Base-by-base conservation (phyloP, 2,113 vertebrate species). In the Barbus barbus region DNA sequence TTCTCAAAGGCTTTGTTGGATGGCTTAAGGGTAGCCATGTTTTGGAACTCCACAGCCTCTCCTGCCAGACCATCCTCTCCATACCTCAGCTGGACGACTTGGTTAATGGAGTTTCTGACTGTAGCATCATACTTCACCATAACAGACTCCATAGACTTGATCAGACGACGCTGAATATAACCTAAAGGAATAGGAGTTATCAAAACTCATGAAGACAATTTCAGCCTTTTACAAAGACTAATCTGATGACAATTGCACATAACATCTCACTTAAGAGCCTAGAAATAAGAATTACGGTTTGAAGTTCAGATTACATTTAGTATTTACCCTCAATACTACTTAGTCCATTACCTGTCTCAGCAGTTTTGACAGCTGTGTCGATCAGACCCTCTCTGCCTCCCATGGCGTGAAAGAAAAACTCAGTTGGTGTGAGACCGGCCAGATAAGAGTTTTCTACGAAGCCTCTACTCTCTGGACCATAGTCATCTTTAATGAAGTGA, bases 371-470 rank as follows among this genome's bases (percentile, higher is more conserved):
- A 0, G 97, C 97, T 0, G 97, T 99, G 86, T 99, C 97, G 6
- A 99, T 99, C 58, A 99, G 95, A 33, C 97, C 97, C 86, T 99
- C 97, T 67, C 97, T 89, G 1, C 97, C 97, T 0, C 97, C 97
- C 97, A 99, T 99, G 90, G 97, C 97, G 38, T 99, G 97, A 92
- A 99, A 99, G 93, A 99, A 99, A 92, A 99, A 99, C 93, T 99
- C 97, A 0, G 97, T 98, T 12, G 97, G 97, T 0, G 97, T 99
- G 36, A 99, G 93, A 0, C 97, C 97, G 0, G 97, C 97, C 91
- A 99, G 91, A 93, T 99, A 99, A 0, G 97, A 99, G 87, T 99
- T 99, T 90, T 98, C 97, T 86, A 99, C 97, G 20, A 99, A 99
- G 73, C 97, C 97, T 26, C 97, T 94, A 84, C 97, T 98, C 93